Conservation (phyloP, 2,888 invertebrate genomes). For the Limnephilus auricula region DNA sequence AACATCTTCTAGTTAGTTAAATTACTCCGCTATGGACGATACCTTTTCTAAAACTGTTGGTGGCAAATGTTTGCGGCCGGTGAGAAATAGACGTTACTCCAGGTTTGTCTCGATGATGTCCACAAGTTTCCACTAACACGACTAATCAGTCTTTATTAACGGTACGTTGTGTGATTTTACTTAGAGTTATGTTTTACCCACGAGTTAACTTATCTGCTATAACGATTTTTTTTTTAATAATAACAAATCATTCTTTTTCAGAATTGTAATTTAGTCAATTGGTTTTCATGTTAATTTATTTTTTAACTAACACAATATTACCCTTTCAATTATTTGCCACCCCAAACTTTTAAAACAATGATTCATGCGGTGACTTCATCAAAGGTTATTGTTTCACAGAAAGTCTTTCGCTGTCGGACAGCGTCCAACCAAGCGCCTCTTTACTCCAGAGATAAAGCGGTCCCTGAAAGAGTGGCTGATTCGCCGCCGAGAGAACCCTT, state of each 20-base stretch:
- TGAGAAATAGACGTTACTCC: conserved; percentile 85
- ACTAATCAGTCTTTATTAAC: conserved; percentile 35
- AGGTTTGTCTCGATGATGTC: conserved; percentile 76
- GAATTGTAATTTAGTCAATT: neutral
- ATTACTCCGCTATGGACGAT: conserved; percentile 69
- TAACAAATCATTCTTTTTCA: neutral
- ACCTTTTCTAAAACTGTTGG: conserved; percentile 73
- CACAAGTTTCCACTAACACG: conserved; percentile 49
- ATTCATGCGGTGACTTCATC: neutral
- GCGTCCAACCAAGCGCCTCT: conserved; percentile 84
- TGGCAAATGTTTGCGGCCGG: conserved; percentile 80
- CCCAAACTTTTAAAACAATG: neutral
- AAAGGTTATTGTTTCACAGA: conserved; percentile 69
- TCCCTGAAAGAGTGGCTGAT: conserved; percentile 88
- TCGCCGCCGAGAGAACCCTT: conserved; percentile 86
- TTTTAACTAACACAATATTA: neutral
- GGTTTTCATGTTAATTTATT: neutral
- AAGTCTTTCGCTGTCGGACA: conserved; percentile 79
- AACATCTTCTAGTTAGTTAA: neutral
- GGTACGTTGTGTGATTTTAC: conserved; percentile 47
- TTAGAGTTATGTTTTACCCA: neutral
- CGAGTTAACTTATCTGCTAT: neutral
- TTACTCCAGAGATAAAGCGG: conserved; percentile 88
- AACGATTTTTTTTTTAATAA: neutral
- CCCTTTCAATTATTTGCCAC: neutral